Base-by-base conservation (phyloP, 2,888 invertebrate genomes). In the Anthophora plumipes region DNA sequence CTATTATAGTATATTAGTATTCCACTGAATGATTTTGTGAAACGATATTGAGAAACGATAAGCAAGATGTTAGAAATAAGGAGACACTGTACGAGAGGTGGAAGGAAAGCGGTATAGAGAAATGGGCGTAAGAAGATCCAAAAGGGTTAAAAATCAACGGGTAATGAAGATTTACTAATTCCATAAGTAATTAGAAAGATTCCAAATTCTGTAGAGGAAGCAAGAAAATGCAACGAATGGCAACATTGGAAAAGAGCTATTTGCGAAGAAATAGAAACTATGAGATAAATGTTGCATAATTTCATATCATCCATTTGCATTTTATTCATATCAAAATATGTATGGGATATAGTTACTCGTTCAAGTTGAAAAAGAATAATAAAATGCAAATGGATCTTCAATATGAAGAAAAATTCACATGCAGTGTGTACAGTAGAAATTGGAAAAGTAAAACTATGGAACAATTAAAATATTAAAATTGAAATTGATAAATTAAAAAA, bases 211-310 rank as follows among this genome's bases (percentile, higher is more conserved):
- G 20, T 41, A 1, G 4, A 14, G 7, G 37, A 66, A n/a, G 59
- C 39, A 17, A 50, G 25, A 39, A 52, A 52, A 50, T 70, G 39
- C 7, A 37, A 0, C 14, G 37, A 46, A 5, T 39, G n/a, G 31
- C 37, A 46, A 20, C n/a, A 8, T 1, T 55, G 57, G 55, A 48
- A 52, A 11, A 0, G 37, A 22, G 50, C 48, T 3, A 50, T 64
- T 50, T n/a, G 50, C 6, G 50, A 64, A n/a, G 64, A 50, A n/a
- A 50, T 50, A 6, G 12, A 31, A 4, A 37, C 64, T 37, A 64
- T 64, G 37, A 52, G 20, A 7, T 14, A n/a, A 14, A n/a, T n/a
- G n/a, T n/a, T 50, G 50, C 7, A n/a, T n/a, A n/a, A n/a, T n/a
- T n/a, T n/a, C n/a, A n/a, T n/a, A n/a, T n/a, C n/a, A n/a, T n/a